Evolutionary conservation across 2,888 invertebrate species (phyloP).

Genomic region (Entomobrya multifasciata): DNA sequence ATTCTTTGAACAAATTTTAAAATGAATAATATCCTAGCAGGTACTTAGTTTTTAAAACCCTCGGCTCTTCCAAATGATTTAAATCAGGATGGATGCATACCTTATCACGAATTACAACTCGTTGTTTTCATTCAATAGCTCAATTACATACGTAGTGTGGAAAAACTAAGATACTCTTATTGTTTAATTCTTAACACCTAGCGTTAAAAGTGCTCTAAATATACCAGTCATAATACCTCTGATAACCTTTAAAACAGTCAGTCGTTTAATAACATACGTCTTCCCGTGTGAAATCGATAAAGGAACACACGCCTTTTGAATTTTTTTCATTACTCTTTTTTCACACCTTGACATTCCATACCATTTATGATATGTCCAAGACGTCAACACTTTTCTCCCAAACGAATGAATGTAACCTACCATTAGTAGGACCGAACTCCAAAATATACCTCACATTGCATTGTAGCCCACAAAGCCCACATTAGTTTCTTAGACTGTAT

Average conservation of each 20-base stretch:
- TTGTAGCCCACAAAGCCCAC: not conserved
- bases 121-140: no score
- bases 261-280: not conserved
- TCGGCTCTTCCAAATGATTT: no score
- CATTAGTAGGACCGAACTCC: not conserved
- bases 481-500: not conserved
- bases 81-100: no score
- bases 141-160: no score
- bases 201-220: slow-evolving; percentile 16
- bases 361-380: slow-evolving; percentile 39
- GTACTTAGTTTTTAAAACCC: no score
- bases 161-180: no score
- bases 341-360: not conserved
- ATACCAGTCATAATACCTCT: not conserved
- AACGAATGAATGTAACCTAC: not conserved
- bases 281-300: not conserved
- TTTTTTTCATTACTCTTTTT: not conserved
- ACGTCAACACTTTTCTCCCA: not conserved
- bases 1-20: no score
- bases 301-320: slow-evolving; percentile 11
- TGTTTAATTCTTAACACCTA: no score
- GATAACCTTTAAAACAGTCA: not conserved
- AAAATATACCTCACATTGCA: not conserved
- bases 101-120: no score
- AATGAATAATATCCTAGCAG: no score